A percentile compares a stretch with the other conserved stretches of the same genome.
These are phyloP conservation scores for Automeris io DNA, from an alignment of 2,888 invertebrate genomes.

Conservation along the genomic window DNA sequence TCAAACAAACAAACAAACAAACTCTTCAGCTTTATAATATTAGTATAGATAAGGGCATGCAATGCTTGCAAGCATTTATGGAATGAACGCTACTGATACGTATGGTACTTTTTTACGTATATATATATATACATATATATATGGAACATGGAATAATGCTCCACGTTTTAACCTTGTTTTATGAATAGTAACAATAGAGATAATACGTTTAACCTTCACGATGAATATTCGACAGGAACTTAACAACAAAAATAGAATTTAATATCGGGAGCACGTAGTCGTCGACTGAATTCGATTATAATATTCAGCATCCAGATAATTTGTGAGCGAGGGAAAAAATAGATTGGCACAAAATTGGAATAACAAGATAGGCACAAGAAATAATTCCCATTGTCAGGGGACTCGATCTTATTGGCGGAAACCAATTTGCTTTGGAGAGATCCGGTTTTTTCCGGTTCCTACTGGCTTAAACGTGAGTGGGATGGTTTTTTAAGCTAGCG, in stretches of 20 bases:
- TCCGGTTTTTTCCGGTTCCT: constrained; percentile 34
- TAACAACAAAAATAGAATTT: constrained; percentile 9
- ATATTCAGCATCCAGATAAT: constrained; percentile 31
- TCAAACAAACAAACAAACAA: too few species aligned
- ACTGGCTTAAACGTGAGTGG: constrained; percentile 7
- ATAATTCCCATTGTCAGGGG: constrained; percentile 64
- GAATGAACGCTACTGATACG: too few species aligned
- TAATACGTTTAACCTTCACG: neutral
- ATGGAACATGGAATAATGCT: too few species aligned
- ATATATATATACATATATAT: too few species aligned
- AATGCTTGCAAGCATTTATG: too few species aligned
- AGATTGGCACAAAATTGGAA: constrained; percentile 57
- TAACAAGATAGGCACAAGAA: constrained; percentile 56
- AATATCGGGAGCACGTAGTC: constrained; percentile 9
- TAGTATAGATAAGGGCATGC: too few species aligned
- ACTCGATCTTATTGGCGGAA: constrained; percentile 55
- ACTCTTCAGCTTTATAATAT: too few species aligned
- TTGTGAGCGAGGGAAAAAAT: constrained; percentile 29
- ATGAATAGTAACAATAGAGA: too few species aligned
- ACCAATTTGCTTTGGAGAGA: constrained; percentile 48
- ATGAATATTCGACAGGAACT: neutral
- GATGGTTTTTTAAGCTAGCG: too few species aligned
- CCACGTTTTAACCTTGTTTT: too few species aligned
- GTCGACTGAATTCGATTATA: constrained; percentile 29
- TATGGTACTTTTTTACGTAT: too few species aligned